Conservation (phyloP, 2,888 invertebrate genomes). For the Steinernema hermaphroditum region DNA sequence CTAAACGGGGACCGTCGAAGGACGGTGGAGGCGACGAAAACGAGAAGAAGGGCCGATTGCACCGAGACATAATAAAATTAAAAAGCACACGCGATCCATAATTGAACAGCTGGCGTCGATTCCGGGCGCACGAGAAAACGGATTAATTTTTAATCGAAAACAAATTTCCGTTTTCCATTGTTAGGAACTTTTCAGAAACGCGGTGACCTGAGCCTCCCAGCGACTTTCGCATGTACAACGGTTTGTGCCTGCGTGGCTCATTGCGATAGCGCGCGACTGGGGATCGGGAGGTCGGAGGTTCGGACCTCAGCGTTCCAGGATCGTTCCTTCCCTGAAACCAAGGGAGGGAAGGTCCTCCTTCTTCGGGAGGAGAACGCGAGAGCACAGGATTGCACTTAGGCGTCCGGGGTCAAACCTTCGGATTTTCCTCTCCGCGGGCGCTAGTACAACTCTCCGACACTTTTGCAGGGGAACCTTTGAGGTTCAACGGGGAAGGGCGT, state of each 20-base stretch:
- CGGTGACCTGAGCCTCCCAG: no score
- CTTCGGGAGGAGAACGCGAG: slow-evolving; percentile 10
- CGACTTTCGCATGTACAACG: no score
- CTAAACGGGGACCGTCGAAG: no score
- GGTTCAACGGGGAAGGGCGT: not conserved
- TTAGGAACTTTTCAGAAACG: no score
- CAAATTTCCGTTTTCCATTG: no score
- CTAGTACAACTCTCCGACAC: slow-evolving; percentile 28
- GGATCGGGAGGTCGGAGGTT: not conserved
- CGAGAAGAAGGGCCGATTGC: not conserved
- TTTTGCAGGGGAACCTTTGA: no score
- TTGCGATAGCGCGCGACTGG: not conserved
- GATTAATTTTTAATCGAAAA: no score
- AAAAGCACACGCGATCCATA: slow-evolving; percentile 24
- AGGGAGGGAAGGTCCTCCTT: not conserved
- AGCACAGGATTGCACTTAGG: slow-evolving; percentile 25
- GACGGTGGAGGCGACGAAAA: no score
- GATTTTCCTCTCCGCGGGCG: not conserved
- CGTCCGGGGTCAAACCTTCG: not conserved
- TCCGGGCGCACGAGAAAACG: no score
- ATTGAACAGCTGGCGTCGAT: not conserved
- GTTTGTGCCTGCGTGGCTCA: not conserved
- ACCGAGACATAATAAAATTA: slow-evolving; percentile 10
- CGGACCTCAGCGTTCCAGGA: not conserved
- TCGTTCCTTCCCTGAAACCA: not conserved